Evolutionary conservation across 2,888 invertebrate species (phyloP).

Genomic region (Alviniconcha strummeri): DNA sequence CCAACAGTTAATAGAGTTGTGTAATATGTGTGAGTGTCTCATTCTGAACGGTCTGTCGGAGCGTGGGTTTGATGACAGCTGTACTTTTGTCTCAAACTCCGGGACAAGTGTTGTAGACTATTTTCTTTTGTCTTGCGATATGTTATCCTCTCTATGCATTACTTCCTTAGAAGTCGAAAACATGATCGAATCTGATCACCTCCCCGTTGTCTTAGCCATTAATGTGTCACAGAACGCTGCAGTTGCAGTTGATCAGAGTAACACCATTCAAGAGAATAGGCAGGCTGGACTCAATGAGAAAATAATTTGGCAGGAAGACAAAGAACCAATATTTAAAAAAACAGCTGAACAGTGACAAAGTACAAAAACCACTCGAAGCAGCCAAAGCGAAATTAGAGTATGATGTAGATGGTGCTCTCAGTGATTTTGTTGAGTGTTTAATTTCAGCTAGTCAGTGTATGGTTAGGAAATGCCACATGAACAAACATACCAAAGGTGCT

Average conservation of each 20-base stretch:
- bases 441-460: no score
- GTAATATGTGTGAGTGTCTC: not conserved
- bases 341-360: no score
- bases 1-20: not conserved
- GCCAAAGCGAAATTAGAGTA: no score
- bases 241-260: not conserved
- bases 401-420: no score
- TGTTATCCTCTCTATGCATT: not conserved
- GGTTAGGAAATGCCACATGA: no score
- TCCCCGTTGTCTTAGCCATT: not conserved
- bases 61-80: not conserved
- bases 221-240: not conserved
- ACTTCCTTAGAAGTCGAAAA: not conserved
- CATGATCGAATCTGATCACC: not conserved
- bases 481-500: no score
- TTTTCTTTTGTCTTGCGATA: not conserved
- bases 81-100: not conserved
- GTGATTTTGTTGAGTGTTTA: no score
- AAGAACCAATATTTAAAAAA: no score
- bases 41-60: not conserved
- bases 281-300: not conserved
- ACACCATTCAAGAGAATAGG: not conserved
- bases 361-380: no score
- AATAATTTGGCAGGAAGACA: no score
- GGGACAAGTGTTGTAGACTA: not conserved